Evolutionary conservation across 2,113 vertebrate genomes (phyloP), one percentile per base, ranked within the genome.

Genomic region (Ptilorrhoa leucosticta): DNA sequence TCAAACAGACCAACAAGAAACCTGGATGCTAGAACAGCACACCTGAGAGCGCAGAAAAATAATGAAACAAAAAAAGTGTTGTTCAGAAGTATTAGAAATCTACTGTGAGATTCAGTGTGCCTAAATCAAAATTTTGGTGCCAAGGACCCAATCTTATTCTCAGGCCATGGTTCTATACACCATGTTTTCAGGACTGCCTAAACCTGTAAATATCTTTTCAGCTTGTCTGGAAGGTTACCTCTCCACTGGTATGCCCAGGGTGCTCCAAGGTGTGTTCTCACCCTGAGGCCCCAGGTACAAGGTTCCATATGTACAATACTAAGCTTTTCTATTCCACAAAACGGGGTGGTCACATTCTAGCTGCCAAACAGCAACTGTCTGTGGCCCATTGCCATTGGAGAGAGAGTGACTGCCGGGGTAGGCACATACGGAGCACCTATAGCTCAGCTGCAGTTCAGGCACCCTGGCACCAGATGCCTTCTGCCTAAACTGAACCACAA

Each of bases 371-470:
- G 76, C 47, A 89, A 50, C 30, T 27, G 42, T 16, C 22, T 1
- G 1, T 73, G 37, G 31, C 39, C 37, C 51, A 33, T 28, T 20
- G 48, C 51, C 42, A 20, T 5, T 50, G 56, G 21, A 78, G n/a
- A 64, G 33, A 17, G n/a, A 77, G 2, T 9, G 30, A 6, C 3
- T 28, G 30, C 44, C 0, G 3, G 13, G n/a, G 6, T 18, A 60
- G 27, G 18, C 48, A 33, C 0, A 0, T 40, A 28, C 1, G 3
- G 11, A 69, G 22, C 33, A 68, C 6, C 30, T 28, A 27, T 0
- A 50, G 40, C 23, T 54, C 20, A 39, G 66, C 75, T 83, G 71
- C 44, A 89, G 47, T 72, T 80, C 40, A 47, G 63, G n/a, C 35
- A 68, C 26, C 16, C 28, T 53, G 66, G 24, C 61, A 89, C 21